Evolutionary conservation across 2,797 vertebrate species (phyloP).

Genomic region (Anguilla obscura): DNA sequence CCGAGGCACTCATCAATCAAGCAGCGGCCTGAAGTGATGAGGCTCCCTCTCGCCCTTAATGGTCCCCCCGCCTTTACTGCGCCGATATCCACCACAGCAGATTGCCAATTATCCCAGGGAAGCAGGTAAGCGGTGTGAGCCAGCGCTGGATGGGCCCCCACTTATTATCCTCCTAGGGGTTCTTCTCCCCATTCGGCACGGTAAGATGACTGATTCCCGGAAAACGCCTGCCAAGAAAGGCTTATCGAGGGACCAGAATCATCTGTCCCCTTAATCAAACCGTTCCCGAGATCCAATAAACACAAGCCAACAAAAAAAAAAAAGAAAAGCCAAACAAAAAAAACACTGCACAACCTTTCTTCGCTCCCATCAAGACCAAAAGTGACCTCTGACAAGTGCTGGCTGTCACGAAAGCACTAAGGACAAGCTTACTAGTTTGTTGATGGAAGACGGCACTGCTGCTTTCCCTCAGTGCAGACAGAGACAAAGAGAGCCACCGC

Average conservation of each 20-base stretch:
- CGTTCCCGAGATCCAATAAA: background rate
- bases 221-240: background rate
- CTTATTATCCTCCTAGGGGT: background rate
- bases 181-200: background rate
- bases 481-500: background rate
- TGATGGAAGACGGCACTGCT: background rate
- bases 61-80: background rate
- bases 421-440: background rate
- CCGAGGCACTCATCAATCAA: slow-evolving; percentile 7
- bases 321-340: background rate
- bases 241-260: background rate
- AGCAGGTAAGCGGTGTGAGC: background rate
- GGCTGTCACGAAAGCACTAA: background rate
- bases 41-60: slow-evolving; percentile 3
- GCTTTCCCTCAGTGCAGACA: background rate
- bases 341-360: background rate
- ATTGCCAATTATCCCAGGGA: slow-evolving; percentile 4
- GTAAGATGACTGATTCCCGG: background rate
- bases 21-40: background rate
- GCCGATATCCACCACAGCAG: slow-evolving; percentile 3
- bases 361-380: background rate
- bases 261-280: background rate
- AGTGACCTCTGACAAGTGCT: background rate
- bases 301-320: background rate
- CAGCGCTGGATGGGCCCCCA: background rate